phyloP scores from a whole-genome alignment of 2,797 vertebrate genomes.

The Rhyacichthys aspro region DNA sequence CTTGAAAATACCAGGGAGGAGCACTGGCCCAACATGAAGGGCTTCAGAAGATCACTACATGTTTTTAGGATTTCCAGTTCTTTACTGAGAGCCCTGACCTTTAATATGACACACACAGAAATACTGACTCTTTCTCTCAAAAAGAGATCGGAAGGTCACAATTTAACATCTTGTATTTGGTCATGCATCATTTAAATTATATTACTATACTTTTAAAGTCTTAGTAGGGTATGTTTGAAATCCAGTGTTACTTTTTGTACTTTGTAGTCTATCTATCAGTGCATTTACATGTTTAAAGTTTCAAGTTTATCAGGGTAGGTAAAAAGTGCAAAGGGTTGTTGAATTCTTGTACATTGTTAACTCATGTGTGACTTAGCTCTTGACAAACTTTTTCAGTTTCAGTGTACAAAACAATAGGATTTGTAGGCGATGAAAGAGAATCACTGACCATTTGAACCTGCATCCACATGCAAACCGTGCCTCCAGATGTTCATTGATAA shows the following conservation, averaged over 20 bases:
- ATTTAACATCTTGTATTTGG: no score
- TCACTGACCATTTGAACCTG: constrained; percentile 66
- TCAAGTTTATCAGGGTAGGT: no score
- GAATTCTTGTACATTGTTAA: background rate
- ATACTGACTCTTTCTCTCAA: constrained; percentile 11
- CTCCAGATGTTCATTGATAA: constrained; percentile 77
- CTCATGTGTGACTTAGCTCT: background rate
- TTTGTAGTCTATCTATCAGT: no score
- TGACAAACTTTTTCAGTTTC: background rate
- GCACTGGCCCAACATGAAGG: constrained; percentile 46
- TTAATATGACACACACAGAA: constrained; percentile 30
- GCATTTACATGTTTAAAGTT: no score
- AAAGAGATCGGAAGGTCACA: background rate
- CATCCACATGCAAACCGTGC: constrained; percentile 35
- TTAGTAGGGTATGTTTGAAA: no score
- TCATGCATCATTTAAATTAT: no score
- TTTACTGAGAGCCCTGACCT: constrained; percentile 39
- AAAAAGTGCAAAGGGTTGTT: no score
- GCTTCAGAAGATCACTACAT: constrained; percentile 39
- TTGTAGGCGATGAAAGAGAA: constrained; percentile 41
- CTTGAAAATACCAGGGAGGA: constrained; percentile 60
- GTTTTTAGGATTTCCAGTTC: constrained; percentile 54
- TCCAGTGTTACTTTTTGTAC: no score
- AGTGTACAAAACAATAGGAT: constrained; percentile 18
- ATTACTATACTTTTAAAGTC: no score